Conservation (phyloP, 2,888 invertebrate species). For the Dasysyrphus tricinctus region DNA sequence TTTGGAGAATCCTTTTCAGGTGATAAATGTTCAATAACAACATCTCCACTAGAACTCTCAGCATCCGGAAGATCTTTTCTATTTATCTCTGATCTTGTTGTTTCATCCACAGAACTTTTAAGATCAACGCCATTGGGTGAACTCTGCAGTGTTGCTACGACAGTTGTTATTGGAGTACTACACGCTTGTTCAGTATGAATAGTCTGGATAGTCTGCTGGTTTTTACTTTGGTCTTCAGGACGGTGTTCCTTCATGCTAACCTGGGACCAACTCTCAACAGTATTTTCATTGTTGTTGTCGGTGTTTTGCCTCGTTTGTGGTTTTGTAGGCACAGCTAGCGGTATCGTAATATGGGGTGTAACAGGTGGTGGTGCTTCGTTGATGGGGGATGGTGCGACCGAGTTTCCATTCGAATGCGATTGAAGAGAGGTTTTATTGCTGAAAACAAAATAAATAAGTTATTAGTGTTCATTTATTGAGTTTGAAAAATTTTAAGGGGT, state of each 20-base stretch:
- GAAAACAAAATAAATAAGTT: conserved; percentile 49
- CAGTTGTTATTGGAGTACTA: conserved; percentile 76
- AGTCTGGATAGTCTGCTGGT: neutral
- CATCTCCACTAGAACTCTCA: conserved; percentile 46
- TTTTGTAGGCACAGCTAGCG: conserved; percentile 13
- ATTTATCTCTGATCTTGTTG: conserved; percentile 44
- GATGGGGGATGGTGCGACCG: conserved; percentile 44
- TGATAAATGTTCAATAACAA: conserved; percentile 26
- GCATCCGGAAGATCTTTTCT: conserved; percentile 1
- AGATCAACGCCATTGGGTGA: conserved; percentile 73
- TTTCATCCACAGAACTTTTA: conserved; percentile 67
- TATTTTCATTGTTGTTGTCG: conserved; percentile 22
- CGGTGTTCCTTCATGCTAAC: neutral
- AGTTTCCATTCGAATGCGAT: conserved; percentile 54
- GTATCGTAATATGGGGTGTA: conserved; percentile 43
- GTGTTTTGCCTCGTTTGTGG: conserved; percentile 28
- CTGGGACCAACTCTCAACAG: conserved; percentile 25
- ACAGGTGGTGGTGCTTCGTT: conserved; percentile 52
- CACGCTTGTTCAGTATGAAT: conserved; percentile 30
- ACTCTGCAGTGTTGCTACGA: conserved; percentile 73
- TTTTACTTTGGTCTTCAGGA: conserved; percentile 6
- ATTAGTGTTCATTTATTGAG: neutral
- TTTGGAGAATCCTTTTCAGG: conserved; percentile 40
- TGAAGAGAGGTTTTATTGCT: conserved; percentile 64
- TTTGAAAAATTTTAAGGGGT: conserved; percentile 1